Evolutionary conservation across 2,797 vertebrate genomes (phyloP), one percentile per base, ranked within the genome.

Genomic region (Pachyuromys duprasi): DNA sequence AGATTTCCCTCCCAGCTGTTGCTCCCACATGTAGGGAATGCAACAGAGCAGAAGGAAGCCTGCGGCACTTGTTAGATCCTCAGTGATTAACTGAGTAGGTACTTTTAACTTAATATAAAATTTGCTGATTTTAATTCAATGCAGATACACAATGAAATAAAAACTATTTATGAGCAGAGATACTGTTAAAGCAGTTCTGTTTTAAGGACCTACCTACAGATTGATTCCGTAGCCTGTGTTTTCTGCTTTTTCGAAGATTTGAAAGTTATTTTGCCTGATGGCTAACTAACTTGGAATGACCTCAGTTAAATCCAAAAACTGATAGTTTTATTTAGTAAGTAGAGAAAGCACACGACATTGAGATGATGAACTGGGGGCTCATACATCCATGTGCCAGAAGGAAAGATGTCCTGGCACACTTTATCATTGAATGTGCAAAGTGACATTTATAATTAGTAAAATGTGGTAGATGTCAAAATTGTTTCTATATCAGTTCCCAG

Each of bases 291-390:
- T 55, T 83, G 42, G 5, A 86, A 78, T 60, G 60, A 78, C 33
- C 20, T 97, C 90, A 74, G 6, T 95, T 96, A 95, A 95, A 95
- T 96, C 89, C 83, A 97, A 98, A 96, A 93, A 60, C 4, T 49
- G 31, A 67, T 80, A 55, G 69, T 65, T 67, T 89, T 96, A 42
- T 57, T 91, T 87, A 53, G 91, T 81, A 93, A 84, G 42, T 14
- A 75, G 36, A 97, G 82, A 92, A 96, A 62, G 18, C 70, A 79
- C 13, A 60, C 63, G 88, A 81, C 36, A 36, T 2, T 93, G 81
- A 39, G 28, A 80, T 82, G 93, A 87, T 69, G 84, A n/a, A 14
- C 76, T 63, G 14, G 11, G 5, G n/a, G 62, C 11, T 76, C 72
- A 42, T 24, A 33, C 78, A 96, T n/a, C 49, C 22, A 67, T 36